phyloP scores from a whole-genome alignment of 1,140 invertebrate genomes.

The Chymomyza costata region DNA sequence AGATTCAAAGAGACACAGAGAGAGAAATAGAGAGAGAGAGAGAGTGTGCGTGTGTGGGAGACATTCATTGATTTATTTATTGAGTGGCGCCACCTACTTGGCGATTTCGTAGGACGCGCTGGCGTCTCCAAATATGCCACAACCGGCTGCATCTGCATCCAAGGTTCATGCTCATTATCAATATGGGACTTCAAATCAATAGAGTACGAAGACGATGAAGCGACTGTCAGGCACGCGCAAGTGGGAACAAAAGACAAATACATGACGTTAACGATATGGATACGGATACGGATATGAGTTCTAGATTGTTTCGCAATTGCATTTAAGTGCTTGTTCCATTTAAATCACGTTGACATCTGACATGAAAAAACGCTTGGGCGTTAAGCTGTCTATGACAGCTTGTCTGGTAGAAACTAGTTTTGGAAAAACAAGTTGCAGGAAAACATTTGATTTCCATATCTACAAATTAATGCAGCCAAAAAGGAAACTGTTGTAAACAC shows the following conservation, averaged over 20 bases:
- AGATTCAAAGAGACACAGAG: slow-evolving; percentile 25
- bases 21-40: slow-evolving; percentile 11
- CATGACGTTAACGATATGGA: slow-evolving; percentile 57
- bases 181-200: slow-evolving; percentile 56
- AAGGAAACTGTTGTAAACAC: slow-evolving; percentile 30
- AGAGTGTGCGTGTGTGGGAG: slow-evolving; percentile 13
- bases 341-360: slow-evolving; percentile 33
- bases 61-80: slow-evolving; percentile 2
- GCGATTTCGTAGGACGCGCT: slow-evolving; percentile 72
- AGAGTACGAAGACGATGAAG: no score
- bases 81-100: slow-evolving; percentile 72
- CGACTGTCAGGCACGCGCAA: slow-evolving; percentile 3
- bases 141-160: slow-evolving; percentile 73
- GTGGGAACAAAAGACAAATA: slow-evolving; percentile 47
- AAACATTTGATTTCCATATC: slow-evolving; percentile 35
- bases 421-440: background rate
- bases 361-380: slow-evolving; percentile 55
- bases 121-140: slow-evolving; percentile 72
- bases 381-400: slow-evolving; percentile 47
- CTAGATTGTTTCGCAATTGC: background rate
- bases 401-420: slow-evolving; percentile 23
- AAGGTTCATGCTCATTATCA: slow-evolving; percentile 45
- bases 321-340: background rate
- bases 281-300: no score
- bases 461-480: slow-evolving; percentile 10